These are phyloP conservation scores for Taeniopygia guttata DNA, from an alignment of 2,797 vertebrate genomes.

Conservation along the genomic window DNA sequence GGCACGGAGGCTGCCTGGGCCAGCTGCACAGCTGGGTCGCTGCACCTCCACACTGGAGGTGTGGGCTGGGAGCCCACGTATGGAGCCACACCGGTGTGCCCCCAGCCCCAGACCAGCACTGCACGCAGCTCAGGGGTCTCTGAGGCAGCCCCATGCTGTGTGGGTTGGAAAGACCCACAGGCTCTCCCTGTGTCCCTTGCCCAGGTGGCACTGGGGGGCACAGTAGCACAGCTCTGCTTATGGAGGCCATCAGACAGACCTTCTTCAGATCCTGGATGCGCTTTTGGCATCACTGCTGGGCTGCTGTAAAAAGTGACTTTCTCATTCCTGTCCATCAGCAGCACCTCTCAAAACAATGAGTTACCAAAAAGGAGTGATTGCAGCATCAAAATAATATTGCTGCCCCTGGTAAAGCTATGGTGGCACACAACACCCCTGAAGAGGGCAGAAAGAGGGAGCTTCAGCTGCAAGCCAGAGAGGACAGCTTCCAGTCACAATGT, in stretches of 20 bases:
- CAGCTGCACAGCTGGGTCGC: not conserved
- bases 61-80: not conserved
- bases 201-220: not conserved
- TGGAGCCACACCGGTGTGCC: fast-evolving
- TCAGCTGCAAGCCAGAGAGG: not conserved
- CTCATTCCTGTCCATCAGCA: not conserved
- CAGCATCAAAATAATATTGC: not conserved
- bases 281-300: not conserved
- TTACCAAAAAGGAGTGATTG: not conserved
- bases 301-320: not conserved
- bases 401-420: not conserved
- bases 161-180: not conserved
- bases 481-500: not conserved
- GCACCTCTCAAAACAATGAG: not conserved
- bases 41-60: not conserved
- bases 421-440: not conserved
- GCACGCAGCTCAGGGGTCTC: fast-evolving
- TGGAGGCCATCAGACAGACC: not conserved
- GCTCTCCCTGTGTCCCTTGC: not conserved
- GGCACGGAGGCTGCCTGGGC: not conserved
- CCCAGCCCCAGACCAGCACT: not conserved
- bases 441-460: not conserved
- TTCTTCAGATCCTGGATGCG: not conserved
- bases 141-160: not conserved
- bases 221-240: not conserved